Evolutionary conservation across 2,797 vertebrate species (phyloP), one percentile per base, ranked within the genome.

Genomic region (Petrocephalus schoutedeni): DNA sequence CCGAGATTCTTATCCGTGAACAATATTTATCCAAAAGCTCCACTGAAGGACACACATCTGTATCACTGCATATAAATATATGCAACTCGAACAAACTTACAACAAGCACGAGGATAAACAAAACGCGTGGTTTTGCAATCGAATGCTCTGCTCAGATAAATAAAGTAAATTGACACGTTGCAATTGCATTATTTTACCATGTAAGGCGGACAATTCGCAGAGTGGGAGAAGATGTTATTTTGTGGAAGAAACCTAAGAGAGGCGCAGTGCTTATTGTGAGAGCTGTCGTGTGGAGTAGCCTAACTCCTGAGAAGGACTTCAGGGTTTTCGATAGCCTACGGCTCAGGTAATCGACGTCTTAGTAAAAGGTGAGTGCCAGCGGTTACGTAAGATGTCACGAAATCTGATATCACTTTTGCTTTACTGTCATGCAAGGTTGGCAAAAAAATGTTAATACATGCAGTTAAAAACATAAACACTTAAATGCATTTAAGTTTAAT

Each of bases 221-320:
- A 56, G 45, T 82, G 51, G n/a, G 86, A 64, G 36, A 88, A 14
- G 56, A 89, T 89, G 89, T 80, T 88, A 45, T 67, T 57, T 64
- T 86, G 83, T 82, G 77, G 85, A 77, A 86, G 83, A 86, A 89
- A 51, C 54, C 82, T 59, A 85, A 77, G 2, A 86, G 54, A 85
- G 57, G 16, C 61, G 8, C 19, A 51, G 77, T 74, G 58, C 56
- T 87, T 84, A 59, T 58, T 56, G 14, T 77, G 59, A 89, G 51
- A 71, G 28, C 53, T 87, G 57, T 85, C 87, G 49, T 23, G 85
- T 74, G 85, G 85, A 64, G 88, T 58, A 87, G 21, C 82, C 49
- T 59, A 58, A 57, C 88, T 84, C 77, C 80, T 61, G 12, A 85
- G 67, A 83, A 53, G 71, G 86, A 89, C 86, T 71, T 71, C 32